These are phyloP conservation scores for Xiphydria camelus DNA, from an alignment of 2,888 invertebrate genomes.

Conservation along the genomic window DNA sequence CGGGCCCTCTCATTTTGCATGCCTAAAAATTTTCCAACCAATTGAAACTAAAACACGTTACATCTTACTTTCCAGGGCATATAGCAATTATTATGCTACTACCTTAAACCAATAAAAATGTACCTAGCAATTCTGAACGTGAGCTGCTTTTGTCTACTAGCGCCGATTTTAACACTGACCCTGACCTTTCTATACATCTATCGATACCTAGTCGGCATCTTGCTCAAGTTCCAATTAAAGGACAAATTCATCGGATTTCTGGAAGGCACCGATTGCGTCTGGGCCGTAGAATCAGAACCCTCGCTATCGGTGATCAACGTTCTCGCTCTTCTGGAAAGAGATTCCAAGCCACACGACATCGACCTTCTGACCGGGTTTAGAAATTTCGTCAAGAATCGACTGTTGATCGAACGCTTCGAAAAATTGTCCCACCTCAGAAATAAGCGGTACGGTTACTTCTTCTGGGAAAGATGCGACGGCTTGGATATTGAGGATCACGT, in stretches of 20 bases:
- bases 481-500: slow-evolving; percentile 58
- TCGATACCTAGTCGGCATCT: slow-evolving; percentile 26
- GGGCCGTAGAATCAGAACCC: slow-evolving; percentile 60
- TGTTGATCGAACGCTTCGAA: slow-evolving; percentile 25
- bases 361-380: slow-evolving; percentile 28
- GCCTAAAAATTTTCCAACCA: too few species aligned
- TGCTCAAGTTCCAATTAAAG: slow-evolving; percentile 37
- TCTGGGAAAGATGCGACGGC: slow-evolving; percentile 56
- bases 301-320: slow-evolving; percentile 60
- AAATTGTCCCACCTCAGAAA: slow-evolving; percentile 59
- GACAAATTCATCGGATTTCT: slow-evolving; percentile 59
- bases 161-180: slow-evolving; percentile 22
- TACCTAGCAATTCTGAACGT: slow-evolving; percentile 21
- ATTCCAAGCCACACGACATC: slow-evolving; percentile 22
- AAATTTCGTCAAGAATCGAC: slow-evolving; percentile 25
- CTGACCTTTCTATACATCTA: slow-evolving; percentile 28
- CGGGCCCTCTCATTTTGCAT: too few species aligned
- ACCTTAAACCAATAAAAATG: slow-evolving; percentile 20
- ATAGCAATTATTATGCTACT: not conserved
- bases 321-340: slow-evolving; percentile 58
- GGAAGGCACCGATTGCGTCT: slow-evolving; percentile 62
- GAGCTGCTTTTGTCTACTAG: slow-evolving; percentile 22
- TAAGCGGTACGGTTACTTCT: slow-evolving; percentile 61
- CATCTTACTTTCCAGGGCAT: not conserved
- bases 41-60: too few species aligned